Conservation (phyloP, 2,797 vertebrate genomes). For the Chromis chromis region DNA sequence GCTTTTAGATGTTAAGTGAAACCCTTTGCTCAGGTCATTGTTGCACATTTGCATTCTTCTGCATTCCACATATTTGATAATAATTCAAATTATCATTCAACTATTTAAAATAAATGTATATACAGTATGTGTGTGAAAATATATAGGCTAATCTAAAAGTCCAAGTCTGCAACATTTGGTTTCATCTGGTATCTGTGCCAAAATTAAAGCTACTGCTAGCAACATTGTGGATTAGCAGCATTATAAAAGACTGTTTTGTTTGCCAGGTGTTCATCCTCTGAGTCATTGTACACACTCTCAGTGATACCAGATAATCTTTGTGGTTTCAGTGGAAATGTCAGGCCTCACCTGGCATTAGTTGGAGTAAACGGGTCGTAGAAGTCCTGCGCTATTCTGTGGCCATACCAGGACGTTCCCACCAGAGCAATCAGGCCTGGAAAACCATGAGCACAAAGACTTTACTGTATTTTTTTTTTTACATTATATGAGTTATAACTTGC, state of each 20-base stretch:
- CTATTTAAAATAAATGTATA: too few relatives aligned
- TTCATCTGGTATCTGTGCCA: too few relatives aligned
- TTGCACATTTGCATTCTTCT: too few relatives aligned
- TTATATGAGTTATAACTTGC: neutral
- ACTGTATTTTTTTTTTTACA: neutral
- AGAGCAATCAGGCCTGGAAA: constrained; percentile 77
- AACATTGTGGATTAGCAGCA: neutral
- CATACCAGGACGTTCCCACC: constrained; percentile 83
- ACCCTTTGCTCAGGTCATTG: too few relatives aligned
- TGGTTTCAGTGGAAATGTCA: neutral
- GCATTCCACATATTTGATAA: too few relatives aligned
- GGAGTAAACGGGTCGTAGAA: constrained; percentile 85
- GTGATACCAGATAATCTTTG: neutral
- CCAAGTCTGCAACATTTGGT: too few relatives aligned
- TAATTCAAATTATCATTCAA: too few relatives aligned
- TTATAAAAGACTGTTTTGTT: neutral
- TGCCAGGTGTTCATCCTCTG: neutral
- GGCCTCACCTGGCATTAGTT: constrained; percentile 81
- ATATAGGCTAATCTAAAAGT: too few relatives aligned
- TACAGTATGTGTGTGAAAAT: too few relatives aligned
- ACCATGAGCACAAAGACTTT: neutral
- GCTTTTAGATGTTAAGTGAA: too few relatives aligned
- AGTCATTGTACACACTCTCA: neutral
- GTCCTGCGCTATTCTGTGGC: constrained; percentile 76
- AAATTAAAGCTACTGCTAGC: too few relatives aligned